Evolutionary conservation across 2,797 vertebrate species (phyloP).

Genomic region (Euthynnus affinis): DNA sequence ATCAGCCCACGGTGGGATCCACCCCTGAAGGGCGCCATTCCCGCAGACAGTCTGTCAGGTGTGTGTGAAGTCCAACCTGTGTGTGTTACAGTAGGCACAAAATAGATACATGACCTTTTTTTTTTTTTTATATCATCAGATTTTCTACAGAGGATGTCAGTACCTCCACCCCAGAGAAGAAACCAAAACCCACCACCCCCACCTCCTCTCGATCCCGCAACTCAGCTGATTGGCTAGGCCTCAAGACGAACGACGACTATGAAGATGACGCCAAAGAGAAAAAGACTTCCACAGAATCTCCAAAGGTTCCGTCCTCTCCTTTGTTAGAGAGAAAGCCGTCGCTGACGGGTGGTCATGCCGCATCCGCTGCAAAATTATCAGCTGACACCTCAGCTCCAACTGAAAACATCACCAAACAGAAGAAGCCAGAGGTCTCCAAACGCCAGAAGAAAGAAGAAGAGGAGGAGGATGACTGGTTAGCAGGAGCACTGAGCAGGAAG

Average conservation of each 20-base stretch:
- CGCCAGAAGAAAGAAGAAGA: slow-evolving; percentile 52
- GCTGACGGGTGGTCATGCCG: slow-evolving; percentile 25
- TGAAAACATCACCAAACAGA: slow-evolving; percentile 37
- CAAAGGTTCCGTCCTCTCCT: slow-evolving; percentile 58
- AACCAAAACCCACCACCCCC: slow-evolving; percentile 72
- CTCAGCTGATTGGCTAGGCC: slow-evolving; percentile 89
- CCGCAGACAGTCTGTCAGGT: slow-evolving; percentile 90
- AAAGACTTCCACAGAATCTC: slow-evolving; percentile 25
- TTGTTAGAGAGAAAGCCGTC: slow-evolving; percentile 45
- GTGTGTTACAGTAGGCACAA: not conserved
- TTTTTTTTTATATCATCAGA: slow-evolving; percentile 68
- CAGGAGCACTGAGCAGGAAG: slow-evolving; percentile 84
- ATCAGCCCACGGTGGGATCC: slow-evolving; percentile 88
- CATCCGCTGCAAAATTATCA: slow-evolving; percentile 45
- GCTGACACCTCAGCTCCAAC: slow-evolving; percentile 27
- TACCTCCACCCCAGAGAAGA: slow-evolving; percentile 77
- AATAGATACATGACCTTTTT: not conserved
- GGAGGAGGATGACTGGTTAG: slow-evolving; percentile 87
- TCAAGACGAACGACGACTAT: slow-evolving; percentile 83
- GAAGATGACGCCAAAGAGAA: slow-evolving; percentile 46
- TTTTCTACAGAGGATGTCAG: slow-evolving; percentile 87
- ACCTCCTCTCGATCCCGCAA: slow-evolving; percentile 53
- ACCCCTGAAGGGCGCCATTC: slow-evolving; percentile 83
- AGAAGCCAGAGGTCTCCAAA: slow-evolving; percentile 49
- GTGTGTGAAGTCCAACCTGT: slow-evolving; percentile 8